Evolutionary conservation across 2,113 vertebrate species (phyloP).

Genomic region (Bubalus kerabau): DNA sequence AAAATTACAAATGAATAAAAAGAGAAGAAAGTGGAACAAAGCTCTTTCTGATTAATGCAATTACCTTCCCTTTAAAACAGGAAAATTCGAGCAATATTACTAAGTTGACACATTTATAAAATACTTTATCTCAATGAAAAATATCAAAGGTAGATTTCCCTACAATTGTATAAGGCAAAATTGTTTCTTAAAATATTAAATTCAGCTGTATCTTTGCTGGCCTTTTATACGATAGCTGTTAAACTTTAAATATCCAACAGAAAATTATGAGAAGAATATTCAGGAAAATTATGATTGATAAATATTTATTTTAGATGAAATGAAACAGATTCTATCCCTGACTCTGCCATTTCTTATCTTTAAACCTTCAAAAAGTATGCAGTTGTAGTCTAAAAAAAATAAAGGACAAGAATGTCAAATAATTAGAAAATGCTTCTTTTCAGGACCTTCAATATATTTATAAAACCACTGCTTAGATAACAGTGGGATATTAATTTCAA

Average conservation of each 20-base stretch:
- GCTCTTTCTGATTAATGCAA: neutral
- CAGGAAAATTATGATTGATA: neutral
- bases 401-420: neutral
- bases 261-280: slow-evolving; percentile 14
- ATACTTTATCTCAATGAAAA: slow-evolving; percentile 24
- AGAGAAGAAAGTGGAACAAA: neutral
- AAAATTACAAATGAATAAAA: neutral
- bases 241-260: neutral
- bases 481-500: slow-evolving; percentile 7
- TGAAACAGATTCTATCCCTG: neutral
- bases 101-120: neutral
- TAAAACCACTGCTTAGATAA: neutral
- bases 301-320: neutral
- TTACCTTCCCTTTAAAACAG: neutral
- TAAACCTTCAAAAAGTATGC: neutral
- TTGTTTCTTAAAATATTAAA: neutral
- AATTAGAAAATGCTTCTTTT: slow-evolving; percentile 4
- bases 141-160: neutral
- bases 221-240: neutral
- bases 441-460: neutral
- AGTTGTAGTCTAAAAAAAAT: neutral
- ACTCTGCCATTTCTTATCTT: neutral
- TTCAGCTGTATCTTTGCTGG: neutral
- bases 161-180: neutral
- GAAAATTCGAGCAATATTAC: neutral